Evolutionary conservation across 2,888 invertebrate genomes (phyloP), one percentile per base, ranked within the genome.

Genomic region (Choristoneura rosaceana): DNA sequence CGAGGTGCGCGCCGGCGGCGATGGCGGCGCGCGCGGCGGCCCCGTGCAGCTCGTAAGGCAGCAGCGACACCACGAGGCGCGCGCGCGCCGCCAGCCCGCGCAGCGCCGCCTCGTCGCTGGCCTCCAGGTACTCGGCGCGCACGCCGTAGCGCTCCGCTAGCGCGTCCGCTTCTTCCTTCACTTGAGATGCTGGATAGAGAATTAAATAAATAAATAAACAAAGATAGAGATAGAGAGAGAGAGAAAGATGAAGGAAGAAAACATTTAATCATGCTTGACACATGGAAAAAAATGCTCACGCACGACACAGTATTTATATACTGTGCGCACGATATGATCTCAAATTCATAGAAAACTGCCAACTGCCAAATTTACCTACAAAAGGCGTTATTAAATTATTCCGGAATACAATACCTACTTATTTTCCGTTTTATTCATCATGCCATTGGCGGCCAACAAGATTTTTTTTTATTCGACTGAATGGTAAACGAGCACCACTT

Each of bases 1-100:
- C 99, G 96, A 99, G 96, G 87, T 99, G 98, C 0, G 97, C 97
- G 75, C 96, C 96, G 74, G 97, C 95, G n/a, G 95, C 95, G 67
- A 99, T 97, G 86, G 99, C 99, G 17, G 96, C 96, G 81, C 96
- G 95, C 0, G 99, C 99, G 3, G 97, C 96, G 5, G 96, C 93
- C 0, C 98, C 97, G 87, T 99, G 99, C 45, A 99, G 94, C 15
- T 96, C 95, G 84, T 98, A 99, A 0, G 99, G 99, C 62, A 99
- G 92, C 59, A 99, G 95, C 0, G 99, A 99, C 7, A 98, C 95
- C 0, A 97, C 97, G 0, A 97, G 95, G 78, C 98, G 96, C 0
- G 97, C 95, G 25, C 96, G 95, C 2, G 95, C 95, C 2, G 99
- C 96, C 10, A 99, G 86, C 50, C 96, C 95, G 2, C 97, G 90